These are phyloP conservation scores for Amphiduros pacificus DNA, from an alignment of 2,888 invertebrate species.

Conservation along the genomic window DNA sequence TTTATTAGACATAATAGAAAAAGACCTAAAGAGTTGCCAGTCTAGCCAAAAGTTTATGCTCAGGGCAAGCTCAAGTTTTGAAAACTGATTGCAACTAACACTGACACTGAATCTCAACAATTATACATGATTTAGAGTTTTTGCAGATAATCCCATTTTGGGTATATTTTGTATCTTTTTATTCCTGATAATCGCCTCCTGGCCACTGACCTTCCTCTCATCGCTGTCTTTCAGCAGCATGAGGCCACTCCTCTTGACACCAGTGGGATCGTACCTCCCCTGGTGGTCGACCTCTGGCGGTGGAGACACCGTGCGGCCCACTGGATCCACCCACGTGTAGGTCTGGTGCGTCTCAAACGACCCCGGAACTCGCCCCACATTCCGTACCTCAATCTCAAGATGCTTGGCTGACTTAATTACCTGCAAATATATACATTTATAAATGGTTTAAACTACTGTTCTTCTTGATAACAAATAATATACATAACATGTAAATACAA, in stretches of 20 bases:
- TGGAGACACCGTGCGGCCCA: constrained; percentile 83
- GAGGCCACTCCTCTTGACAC: constrained; percentile 41
- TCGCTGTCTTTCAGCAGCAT: constrained; percentile 47
- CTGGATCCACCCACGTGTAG: constrained; percentile 93
- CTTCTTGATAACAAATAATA: background rate
- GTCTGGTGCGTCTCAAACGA: constrained; percentile 71
- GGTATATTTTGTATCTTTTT: too few relatives aligned
- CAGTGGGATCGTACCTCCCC: constrained; percentile 32
- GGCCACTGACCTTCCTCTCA: constrained; percentile 51
- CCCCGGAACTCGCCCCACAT: constrained; percentile 54
- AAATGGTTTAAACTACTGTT: too few relatives aligned
- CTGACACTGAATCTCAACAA: too few relatives aligned
- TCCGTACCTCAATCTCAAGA: constrained; percentile 44
- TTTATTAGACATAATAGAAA: too few relatives aligned
- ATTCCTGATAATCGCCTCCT: too few relatives aligned
- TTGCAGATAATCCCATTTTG: too few relatives aligned
- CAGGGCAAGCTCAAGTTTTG: too few relatives aligned
- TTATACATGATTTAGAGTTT: too few relatives aligned
- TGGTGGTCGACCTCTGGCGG: constrained; percentile 68
- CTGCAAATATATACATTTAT: constrained; percentile 31
- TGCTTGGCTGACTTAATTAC: constrained; percentile 43
- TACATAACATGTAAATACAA: background rate
- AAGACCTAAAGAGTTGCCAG: too few relatives aligned
- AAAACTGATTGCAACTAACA: too few relatives aligned
- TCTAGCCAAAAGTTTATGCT: too few relatives aligned